Evolutionary conservation across 2,888 invertebrate species (phyloP).

Genomic region (Myopa testacea): DNA sequence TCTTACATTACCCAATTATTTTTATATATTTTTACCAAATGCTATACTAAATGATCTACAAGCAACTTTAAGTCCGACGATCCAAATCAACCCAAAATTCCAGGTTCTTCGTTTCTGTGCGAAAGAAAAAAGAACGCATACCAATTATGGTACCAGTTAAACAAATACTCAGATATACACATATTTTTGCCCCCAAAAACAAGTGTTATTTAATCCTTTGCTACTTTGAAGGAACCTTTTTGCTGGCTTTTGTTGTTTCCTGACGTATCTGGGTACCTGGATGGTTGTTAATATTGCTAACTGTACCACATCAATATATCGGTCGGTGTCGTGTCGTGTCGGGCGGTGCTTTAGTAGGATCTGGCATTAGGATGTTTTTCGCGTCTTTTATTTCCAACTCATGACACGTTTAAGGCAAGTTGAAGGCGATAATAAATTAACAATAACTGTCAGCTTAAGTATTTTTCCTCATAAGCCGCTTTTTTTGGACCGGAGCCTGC

Average conservation of each 20-base stretch:
- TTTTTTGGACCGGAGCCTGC: background rate
- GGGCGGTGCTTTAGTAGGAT: background rate
- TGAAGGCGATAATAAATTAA: constrained; percentile 40
- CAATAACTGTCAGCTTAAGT: constrained; percentile 29
- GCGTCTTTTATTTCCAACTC: background rate
- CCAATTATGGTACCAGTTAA: too few relatives aligned
- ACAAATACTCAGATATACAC: background rate
- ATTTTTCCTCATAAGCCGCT: constrained; percentile 18
- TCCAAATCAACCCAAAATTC: too few relatives aligned
- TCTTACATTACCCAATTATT: too few relatives aligned
- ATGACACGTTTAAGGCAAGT: constrained; percentile 31
- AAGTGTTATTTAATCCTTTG: constrained; percentile 32
- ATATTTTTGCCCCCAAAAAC: background rate
- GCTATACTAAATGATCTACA: too few relatives aligned
- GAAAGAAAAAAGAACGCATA: too few relatives aligned
- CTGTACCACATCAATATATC: background rate
- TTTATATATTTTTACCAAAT: too few relatives aligned
- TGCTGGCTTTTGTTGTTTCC: background rate
- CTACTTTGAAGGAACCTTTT: background rate
- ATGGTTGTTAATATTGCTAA: background rate
- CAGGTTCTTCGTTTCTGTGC: too few relatives aligned
- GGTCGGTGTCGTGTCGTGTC: background rate
- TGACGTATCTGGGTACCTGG: background rate
- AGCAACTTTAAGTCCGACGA: too few relatives aligned
- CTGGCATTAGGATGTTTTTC: background rate